Evolutionary conservation across 2,113 vertebrate species (phyloP).

Genomic region (Tichodroma muraria): DNA sequence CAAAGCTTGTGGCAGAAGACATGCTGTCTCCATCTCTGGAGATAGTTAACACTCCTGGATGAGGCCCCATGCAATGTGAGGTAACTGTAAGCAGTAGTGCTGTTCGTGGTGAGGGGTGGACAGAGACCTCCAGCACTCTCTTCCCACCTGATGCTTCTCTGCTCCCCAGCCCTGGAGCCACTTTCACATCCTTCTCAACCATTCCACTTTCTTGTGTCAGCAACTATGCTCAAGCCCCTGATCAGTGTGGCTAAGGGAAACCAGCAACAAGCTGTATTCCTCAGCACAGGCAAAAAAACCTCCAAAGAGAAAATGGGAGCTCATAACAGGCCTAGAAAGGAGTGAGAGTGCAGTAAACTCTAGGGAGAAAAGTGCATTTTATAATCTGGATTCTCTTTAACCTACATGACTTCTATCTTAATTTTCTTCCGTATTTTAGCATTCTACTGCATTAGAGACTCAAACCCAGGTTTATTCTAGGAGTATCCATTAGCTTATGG

Average conservation of each 20-base stretch:
- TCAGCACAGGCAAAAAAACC: background rate
- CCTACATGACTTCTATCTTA: background rate
- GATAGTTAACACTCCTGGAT: background rate
- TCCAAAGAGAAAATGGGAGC: background rate
- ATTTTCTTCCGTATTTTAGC: background rate
- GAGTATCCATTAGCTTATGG: slow-evolving; percentile 7
- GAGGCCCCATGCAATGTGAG: rapidly evolving
- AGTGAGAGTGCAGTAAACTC: background rate
- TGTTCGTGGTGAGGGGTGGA: background rate
- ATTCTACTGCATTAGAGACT: background rate
- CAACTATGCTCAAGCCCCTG: background rate
- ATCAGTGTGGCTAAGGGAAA: background rate
- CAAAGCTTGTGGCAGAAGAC: background rate
- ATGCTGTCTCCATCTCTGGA: background rate
- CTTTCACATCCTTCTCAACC: background rate
- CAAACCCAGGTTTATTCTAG: background rate
- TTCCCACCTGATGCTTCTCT: background rate
- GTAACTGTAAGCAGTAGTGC: background rate
- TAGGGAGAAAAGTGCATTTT: background rate
- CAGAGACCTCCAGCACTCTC: background rate
- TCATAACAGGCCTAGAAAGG: background rate
- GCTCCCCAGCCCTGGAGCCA: background rate
- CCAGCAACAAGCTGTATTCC: background rate
- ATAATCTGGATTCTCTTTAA: background rate
- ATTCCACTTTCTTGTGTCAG: background rate